These are phyloP conservation scores for Setophaga coronata DNA, from an alignment of 2,113 vertebrate genomes.

Conservation along the genomic window DNA sequence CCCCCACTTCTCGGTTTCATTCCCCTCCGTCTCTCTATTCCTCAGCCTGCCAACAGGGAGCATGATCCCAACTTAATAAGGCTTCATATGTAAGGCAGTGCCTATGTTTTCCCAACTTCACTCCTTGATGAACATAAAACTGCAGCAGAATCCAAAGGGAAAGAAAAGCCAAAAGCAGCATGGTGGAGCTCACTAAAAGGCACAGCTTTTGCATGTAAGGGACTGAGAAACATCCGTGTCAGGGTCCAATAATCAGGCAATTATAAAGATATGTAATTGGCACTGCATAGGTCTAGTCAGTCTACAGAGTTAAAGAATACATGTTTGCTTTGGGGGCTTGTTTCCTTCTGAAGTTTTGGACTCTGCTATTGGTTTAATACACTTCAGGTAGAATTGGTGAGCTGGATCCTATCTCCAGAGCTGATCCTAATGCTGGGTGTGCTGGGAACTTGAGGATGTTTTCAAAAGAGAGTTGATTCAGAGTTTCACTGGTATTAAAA, in stretches of 20 bases:
- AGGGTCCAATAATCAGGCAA: neutral
- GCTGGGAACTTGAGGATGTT: neutral
- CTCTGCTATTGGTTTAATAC: neutral
- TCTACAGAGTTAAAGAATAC: neutral
- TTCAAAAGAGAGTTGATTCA: neutral
- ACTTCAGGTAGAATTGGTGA: neutral
- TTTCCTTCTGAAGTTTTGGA: neutral
- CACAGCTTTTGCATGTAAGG: neutral
- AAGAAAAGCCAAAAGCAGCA: slow-evolving; percentile 11
- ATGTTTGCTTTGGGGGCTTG: neutral
- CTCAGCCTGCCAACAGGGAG: slow-evolving; percentile 79
- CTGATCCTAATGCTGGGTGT: accelerated
- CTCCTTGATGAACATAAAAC: slow-evolving; percentile 25
- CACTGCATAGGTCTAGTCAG: neutral
- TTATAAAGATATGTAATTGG: neutral
- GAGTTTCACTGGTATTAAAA: neutral
- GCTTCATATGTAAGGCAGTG: slow-evolving; percentile 46
- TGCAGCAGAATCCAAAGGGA: slow-evolving; percentile 30
- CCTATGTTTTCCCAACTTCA: slow-evolving; percentile 59
- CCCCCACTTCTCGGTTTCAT: neutral
- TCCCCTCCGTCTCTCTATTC: slow-evolving; percentile 59
- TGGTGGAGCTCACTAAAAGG: neutral
- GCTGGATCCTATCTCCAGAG: neutral
- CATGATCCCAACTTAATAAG: slow-evolving; percentile 68
- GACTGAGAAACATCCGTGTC: neutral